phyloP scores from a whole-genome alignment of 2,888 invertebrate genomes.

The Netelia virgata region DNA sequence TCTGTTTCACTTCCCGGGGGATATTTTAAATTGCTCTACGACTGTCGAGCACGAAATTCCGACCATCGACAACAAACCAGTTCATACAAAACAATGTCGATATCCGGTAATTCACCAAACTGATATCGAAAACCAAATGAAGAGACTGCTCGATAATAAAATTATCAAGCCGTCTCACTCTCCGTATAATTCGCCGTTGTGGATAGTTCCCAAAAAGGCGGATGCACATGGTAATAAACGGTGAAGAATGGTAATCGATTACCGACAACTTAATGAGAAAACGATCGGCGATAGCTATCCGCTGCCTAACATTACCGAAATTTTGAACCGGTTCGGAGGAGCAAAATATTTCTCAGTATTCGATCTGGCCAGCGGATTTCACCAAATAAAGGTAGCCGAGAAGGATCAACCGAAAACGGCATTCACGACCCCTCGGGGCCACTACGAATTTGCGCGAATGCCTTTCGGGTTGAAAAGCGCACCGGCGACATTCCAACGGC shows the following conservation, averaged over 20 bases:
- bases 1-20: not conserved
- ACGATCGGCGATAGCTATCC: constrained; percentile 54
- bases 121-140: not conserved
- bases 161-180: too few species aligned
- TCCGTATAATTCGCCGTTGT: too few species aligned
- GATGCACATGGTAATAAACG: too few species aligned
- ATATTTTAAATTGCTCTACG: not conserved
- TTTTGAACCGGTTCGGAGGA: too few species aligned
- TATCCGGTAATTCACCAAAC: constrained; percentile 27
- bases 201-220: too few species aligned
- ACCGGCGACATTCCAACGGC: too few species aligned
- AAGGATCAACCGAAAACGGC: constrained; percentile 45
- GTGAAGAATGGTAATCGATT: too few species aligned
- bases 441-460: too few species aligned
- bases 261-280: constrained; percentile 4
- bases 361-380: constrained; percentile 60
- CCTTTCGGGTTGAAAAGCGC: too few species aligned
- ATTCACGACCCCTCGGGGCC: constrained; percentile 40
- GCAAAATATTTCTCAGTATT: too few species aligned
- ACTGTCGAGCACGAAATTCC: constrained; percentile 6
- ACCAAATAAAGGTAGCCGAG: constrained; percentile 68
- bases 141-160: too few species aligned
- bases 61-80: constrained; percentile 23
- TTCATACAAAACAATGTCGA: constrained; percentile 38
- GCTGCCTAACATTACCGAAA: not conserved